Conservation (phyloP, 2,113 vertebrate species). For the Prinia subflava region DNA sequence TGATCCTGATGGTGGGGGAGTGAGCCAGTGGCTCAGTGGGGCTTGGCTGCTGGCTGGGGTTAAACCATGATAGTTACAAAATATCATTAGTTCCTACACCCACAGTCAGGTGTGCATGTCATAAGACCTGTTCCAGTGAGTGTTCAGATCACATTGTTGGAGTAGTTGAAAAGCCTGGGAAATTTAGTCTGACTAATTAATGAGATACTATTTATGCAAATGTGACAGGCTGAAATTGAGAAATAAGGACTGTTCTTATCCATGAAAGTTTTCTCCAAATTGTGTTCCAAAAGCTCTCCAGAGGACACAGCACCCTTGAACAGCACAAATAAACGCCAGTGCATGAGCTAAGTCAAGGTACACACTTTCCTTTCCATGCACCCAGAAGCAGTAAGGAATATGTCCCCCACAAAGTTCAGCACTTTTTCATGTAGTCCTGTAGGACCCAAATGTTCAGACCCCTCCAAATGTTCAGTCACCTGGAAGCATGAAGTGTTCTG, state of each 20-base stretch:
- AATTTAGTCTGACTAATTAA: background rate
- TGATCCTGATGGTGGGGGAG: background rate
- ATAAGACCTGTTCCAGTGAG: background rate
- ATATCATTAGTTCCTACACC: background rate
- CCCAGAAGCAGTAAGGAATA: background rate
- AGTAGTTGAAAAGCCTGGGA: background rate
- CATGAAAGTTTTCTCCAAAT: background rate
- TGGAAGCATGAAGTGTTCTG: background rate
- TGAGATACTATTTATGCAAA: background rate
- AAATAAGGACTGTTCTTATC: background rate
- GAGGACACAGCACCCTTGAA: background rate
- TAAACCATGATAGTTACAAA: background rate
- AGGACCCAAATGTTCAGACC: background rate
- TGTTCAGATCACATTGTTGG: background rate
- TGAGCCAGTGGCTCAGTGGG: background rate
- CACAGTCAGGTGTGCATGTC: background rate
- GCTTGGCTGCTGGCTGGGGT: background rate
- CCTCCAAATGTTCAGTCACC: background rate
- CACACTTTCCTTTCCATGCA: background rate
- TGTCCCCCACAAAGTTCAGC: background rate
- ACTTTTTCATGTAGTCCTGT: background rate
- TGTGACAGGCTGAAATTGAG: background rate
- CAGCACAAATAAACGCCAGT: background rate
- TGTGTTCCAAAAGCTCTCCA: background rate
- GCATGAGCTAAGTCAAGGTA: background rate